Evolutionary conservation across 1,140 invertebrate species (phyloP).

Genomic region (Mercenaria mercenaria): DNA sequence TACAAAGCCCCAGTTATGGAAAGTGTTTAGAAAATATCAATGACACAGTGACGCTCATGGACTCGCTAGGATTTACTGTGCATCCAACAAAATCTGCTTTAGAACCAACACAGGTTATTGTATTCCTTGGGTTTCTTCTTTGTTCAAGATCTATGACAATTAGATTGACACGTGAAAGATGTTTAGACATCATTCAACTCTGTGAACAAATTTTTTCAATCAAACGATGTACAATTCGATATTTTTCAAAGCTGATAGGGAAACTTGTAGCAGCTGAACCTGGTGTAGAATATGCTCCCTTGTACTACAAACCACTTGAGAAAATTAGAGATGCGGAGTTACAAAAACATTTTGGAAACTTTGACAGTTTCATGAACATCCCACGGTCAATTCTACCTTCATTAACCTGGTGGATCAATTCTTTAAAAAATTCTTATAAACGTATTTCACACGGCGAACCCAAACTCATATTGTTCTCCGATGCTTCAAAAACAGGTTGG

Average conservation of each 20-base stretch:
- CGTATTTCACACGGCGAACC: background rate
- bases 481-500: background rate
- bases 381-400: background rate
- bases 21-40: slow-evolving; percentile 65
- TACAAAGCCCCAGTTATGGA: slow-evolving; percentile 44
- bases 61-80: slow-evolving; percentile 63
- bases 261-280: slow-evolving; percentile 36
- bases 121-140: slow-evolving; percentile 52
- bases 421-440: background rate
- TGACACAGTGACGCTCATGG: slow-evolving; percentile 45
- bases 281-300: slow-evolving; percentile 47
- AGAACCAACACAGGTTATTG: slow-evolving; percentile 27
- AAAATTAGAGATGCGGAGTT: slow-evolving; percentile 34
- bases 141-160: slow-evolving; percentile 62
- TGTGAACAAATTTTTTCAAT: background rate
- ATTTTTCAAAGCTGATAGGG: slow-evolving; percentile 27
- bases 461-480: background rate
- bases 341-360: slow-evolving; percentile 25
- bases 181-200: background rate
- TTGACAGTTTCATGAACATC: slow-evolving; percentile 9
- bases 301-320: slow-evolving; percentile 58
- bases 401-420: slow-evolving; percentile 15
- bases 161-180: slow-evolving; percentile 16
- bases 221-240: slow-evolving; percentile 1
- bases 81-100: slow-evolving; percentile 57